A percentile compares a stretch with the other conserved stretches of the same genome.
Evolutionary conservation across 2,888 invertebrate species (phyloP).

Genomic region (Cryptosula pallasiana): DNA sequence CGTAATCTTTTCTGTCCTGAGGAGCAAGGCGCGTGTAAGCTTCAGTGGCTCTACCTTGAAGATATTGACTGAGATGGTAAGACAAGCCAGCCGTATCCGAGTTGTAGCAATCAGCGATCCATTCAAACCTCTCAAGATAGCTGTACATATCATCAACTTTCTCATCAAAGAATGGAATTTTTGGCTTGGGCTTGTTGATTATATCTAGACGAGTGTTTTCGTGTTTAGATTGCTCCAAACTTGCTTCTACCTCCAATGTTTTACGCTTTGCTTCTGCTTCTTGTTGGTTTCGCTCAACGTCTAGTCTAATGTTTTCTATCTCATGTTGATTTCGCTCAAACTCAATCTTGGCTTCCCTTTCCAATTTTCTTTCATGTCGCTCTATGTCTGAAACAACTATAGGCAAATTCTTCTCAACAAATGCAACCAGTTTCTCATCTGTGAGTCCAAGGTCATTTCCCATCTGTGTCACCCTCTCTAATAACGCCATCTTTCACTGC

Average conservation of each 20-base stretch:
- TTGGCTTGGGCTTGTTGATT: conserved; percentile 7
- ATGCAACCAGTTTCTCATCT: background rate
- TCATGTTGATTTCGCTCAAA: background rate
- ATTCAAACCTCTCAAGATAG: conserved; percentile 18
- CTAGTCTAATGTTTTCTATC: background rate
- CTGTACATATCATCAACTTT: conserved; percentile 8
- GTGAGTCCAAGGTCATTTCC: background rate
- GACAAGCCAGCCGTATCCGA: conserved; percentile 1
- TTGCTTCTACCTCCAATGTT: conserved; percentile 6
- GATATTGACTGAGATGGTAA: conserved; percentile 21
- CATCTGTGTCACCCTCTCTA: conserved; percentile 15
- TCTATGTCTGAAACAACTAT: background rate
- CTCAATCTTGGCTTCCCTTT: background rate
- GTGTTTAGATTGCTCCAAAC: conserved; percentile 16
- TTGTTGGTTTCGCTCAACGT: background rate
- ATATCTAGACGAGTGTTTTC: conserved; percentile 4
- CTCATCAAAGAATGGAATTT: conserved; percentile 23
- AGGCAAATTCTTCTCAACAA: conserved; percentile 21
- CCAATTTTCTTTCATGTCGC: background rate
- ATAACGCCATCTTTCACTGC: too few relatives aligned
- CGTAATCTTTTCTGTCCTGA: background rate
- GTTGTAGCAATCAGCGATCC: conserved; percentile 7
- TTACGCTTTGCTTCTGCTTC: conserved; percentile 7
- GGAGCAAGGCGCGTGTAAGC: conserved; percentile 12
- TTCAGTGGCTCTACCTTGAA: conserved; percentile 6